A percentile compares a stretch with the other conserved stretches of the same genome.
These are phyloP conservation scores for Willowsia nigromaculata DNA, from an alignment of 2,888 invertebrate genomes.

Conservation along the genomic window DNA sequence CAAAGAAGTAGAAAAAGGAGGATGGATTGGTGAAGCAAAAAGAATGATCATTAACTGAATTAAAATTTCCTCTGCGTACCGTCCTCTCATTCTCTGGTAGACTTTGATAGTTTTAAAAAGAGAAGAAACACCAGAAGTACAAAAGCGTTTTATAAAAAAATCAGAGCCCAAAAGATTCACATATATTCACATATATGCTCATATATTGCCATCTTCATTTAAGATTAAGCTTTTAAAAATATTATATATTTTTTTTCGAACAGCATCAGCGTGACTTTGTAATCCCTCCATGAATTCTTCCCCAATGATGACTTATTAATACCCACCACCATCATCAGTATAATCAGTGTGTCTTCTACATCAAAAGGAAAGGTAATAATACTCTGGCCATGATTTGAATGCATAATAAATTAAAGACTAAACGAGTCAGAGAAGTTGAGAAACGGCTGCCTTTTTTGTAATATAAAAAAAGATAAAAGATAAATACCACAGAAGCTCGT, in stretches of 20 bases:
- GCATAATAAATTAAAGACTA: not conserved
- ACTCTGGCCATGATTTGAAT: conserved; percentile 24
- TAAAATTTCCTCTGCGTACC: conserved; percentile 7
- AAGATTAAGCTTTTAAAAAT: too few relatives aligned
- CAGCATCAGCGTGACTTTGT: conserved; percentile 2
- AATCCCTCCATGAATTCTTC: conserved; percentile 25
- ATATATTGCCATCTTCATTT: not conserved
- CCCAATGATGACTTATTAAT: conserved; percentile 2
- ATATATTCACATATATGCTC: too few relatives aligned
- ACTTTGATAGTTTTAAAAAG: not conserved
- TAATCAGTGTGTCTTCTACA: not conserved
- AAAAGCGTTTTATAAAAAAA: not conserved
- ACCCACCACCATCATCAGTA: not conserved
- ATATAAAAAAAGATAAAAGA: not conserved
- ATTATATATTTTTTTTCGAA: not conserved
- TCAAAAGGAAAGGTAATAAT: not conserved
- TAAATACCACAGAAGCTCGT: not conserved
- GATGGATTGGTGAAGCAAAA: too few relatives aligned
- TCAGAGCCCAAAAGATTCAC: too few relatives aligned
- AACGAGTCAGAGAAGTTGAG: not conserved
- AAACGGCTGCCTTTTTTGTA: not conserved
- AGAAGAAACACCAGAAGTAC: not conserved
- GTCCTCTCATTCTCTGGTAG: not conserved
- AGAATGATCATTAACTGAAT: conserved; percentile 8
- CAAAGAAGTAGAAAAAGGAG: not conserved